A percentile compares a stretch with the other conserved stretches of the same genome.
These are phyloP conservation scores for Gisinianus flammeolus DNA, from an alignment of 2,888 invertebrate species.

Conservation along the genomic window DNA sequence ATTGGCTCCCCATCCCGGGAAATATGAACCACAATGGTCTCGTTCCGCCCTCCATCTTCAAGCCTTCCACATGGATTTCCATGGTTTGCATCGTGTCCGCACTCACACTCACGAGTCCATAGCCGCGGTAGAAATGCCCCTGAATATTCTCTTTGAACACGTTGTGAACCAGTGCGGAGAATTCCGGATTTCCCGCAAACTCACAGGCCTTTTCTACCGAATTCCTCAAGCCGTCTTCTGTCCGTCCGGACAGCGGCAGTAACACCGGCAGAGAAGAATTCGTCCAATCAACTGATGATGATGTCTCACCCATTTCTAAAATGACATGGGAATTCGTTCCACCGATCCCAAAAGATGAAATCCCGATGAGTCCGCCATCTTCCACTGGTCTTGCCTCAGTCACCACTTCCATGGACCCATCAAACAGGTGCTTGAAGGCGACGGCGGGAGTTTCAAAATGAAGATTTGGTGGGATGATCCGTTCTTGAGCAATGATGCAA, in stretches of 20 bases:
- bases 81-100: too few relatives aligned
- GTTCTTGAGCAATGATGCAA: slow-evolving; percentile 59
- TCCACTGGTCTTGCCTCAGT: slow-evolving; percentile 65
- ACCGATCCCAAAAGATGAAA: too few relatives aligned
- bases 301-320: too few relatives aligned
- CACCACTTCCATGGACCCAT: slow-evolving; percentile 62
- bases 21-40: neutral
- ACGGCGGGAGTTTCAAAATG: slow-evolving; percentile 57
- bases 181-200: slow-evolving; percentile 53
- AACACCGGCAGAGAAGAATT: slow-evolving; percentile 63
- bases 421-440: neutral
- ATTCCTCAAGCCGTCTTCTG: slow-evolving; percentile 63
- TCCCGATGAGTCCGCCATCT: too few relatives aligned
- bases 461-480: slow-evolving; percentile 59
- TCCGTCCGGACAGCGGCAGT: slow-evolving; percentile 63
- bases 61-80: neutral
- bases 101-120: slow-evolving; percentile 37
- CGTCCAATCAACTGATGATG: too few relatives aligned
- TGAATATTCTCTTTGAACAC: slow-evolving; percentile 60
- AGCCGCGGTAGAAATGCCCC: slow-evolving; percentile 65
- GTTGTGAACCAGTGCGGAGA: slow-evolving; percentile 59
- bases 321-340: too few relatives aligned
- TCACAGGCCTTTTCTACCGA: slow-evolving; percentile 54
- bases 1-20: neutral
- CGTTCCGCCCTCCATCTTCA: neutral